Evolutionary conservation across 2,888 invertebrate genomes (phyloP).

Genomic region (Mythimna ferrago): DNA sequence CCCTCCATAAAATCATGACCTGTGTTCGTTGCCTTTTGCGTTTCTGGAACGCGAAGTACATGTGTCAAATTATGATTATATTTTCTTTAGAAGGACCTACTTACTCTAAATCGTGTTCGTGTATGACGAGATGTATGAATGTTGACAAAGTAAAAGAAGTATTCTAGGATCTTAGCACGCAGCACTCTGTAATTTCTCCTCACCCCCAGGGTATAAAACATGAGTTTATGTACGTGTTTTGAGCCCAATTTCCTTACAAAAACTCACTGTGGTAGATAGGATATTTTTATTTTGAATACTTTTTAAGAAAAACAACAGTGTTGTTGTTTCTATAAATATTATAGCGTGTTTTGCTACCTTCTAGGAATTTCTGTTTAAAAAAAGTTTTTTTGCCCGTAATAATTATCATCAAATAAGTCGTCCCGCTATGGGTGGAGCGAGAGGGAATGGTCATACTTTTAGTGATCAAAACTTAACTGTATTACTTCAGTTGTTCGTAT

Average conservation of each 20-base stretch:
- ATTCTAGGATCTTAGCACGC: neutral
- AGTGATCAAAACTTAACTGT: too few species aligned
- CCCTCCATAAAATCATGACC: too few species aligned
- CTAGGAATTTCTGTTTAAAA: too few species aligned
- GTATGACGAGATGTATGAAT: neutral
- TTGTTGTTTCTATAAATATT: neutral
- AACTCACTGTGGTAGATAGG: neutral
- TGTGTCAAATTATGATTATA: neutral
- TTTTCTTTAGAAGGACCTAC: neutral
- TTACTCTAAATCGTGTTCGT: neutral
- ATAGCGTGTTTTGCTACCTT: neutral
- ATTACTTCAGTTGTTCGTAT: too few species aligned
- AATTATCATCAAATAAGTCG: too few species aligned
- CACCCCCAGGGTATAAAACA: too few species aligned
- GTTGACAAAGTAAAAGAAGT: constrained; percentile 1
- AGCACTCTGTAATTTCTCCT: neutral
- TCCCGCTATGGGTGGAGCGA: too few species aligned
- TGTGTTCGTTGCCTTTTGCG: neutral
- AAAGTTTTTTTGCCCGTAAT: too few species aligned
- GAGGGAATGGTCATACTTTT: too few species aligned
- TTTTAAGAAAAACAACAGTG: constrained; percentile 1
- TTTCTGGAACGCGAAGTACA: neutral
- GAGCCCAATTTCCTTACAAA: neutral
- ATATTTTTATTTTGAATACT: neutral
- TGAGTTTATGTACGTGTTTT: neutral